phyloP scores from a whole-genome alignment of 30 jellyfish, hydroid and myxozoan genomes.

The Catostylus mosaicus region DNA sequence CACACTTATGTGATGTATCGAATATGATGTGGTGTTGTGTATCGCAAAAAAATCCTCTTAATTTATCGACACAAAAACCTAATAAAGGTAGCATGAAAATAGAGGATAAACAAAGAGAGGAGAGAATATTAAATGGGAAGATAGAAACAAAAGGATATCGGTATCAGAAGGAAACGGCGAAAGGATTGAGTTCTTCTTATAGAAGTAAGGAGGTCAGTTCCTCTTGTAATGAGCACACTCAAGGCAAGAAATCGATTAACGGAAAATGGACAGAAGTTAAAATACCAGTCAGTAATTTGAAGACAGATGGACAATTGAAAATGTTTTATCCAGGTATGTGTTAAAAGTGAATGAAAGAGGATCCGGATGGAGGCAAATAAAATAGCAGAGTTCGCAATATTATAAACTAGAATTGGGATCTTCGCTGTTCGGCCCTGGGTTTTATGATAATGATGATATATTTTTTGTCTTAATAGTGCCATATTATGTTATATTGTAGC shows the following conservation, averaged over 20 bases:
- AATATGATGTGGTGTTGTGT: slow-evolving; percentile 12
- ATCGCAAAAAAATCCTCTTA: slow-evolving; percentile 9
- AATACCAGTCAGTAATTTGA: slow-evolving; percentile 36
- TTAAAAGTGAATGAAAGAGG: too few relatives aligned
- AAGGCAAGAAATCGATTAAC: too few relatives aligned
- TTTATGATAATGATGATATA: too few relatives aligned
- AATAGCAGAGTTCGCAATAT: too few relatives aligned
- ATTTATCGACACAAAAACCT: background rate
- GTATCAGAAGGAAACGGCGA: background rate
- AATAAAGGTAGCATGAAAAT: background rate
- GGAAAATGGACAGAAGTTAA: slow-evolving; percentile 27
- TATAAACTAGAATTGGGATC: too few relatives aligned
- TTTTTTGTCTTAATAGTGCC: too few relatives aligned
- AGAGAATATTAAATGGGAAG: background rate
- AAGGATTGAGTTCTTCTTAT: background rate
- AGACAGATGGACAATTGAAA: slow-evolving; percentile 9
- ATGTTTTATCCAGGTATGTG: slow-evolving; percentile 32
- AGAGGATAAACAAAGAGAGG: background rate
- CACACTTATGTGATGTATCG: slow-evolving; percentile 10
- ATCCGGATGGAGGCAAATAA: too few relatives aligned
- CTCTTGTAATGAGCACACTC: background rate
- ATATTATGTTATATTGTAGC: too few relatives aligned
- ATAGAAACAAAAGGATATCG: background rate
- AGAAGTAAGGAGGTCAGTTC: background rate
- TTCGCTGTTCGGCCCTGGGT: too few relatives aligned